phyloP scores from a whole-genome alignment of 1,140 invertebrate species.

The Solenopsis invicta region DNA sequence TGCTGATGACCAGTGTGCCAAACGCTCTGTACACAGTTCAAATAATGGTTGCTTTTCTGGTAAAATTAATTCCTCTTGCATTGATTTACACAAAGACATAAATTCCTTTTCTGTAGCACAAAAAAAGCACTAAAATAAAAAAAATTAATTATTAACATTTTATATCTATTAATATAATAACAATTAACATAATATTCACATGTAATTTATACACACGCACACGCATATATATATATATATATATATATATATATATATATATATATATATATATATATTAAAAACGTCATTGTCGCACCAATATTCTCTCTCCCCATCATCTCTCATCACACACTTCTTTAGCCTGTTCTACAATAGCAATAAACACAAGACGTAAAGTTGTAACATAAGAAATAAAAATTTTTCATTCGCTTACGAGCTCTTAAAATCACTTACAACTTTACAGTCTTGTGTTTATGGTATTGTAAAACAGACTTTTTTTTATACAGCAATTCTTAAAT shows the following conservation, averaged over 20 bases:
- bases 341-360: too few relatives aligned
- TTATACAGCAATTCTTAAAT: background rate
- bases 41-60: constrained; percentile 93
- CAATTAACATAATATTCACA: background rate
- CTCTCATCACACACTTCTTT: background rate
- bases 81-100: constrained; percentile 91
- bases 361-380: too few relatives aligned
- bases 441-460: too few relatives aligned
- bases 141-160: constrained; percentile 37
- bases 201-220: background rate
- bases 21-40: constrained; percentile 91
- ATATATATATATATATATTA: background rate
- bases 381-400: too few relatives aligned
- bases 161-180: background rate
- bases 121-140: constrained; percentile 93
- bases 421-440: too few relatives aligned
- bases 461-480: too few relatives aligned
- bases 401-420: too few relatives aligned
- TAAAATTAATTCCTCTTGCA: constrained; percentile 90
- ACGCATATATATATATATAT: background rate
- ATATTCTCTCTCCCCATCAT: background rate
- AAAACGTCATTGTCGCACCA: background rate
- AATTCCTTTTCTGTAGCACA: constrained; percentile 95
- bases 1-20: constrained; percentile 90
- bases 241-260: background rate